phyloP scores from a whole-genome alignment of 2,797 vertebrate species.

The Chaetophractus vellerosus region DNA sequence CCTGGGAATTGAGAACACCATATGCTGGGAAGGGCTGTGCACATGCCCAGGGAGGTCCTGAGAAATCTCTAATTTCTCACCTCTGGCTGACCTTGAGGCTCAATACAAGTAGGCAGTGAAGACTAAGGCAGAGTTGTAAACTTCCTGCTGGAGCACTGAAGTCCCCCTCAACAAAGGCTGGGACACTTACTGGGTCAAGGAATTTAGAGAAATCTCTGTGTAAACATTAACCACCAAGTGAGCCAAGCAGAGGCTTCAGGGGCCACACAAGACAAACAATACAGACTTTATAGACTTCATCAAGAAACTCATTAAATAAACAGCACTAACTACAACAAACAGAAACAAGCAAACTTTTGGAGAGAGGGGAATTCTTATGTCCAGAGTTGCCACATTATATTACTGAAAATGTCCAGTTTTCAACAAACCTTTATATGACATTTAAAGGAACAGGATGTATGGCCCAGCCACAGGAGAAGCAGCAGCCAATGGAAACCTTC shows the following conservation, averaged over 20 bases:
- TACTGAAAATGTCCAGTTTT: conserved; percentile 4
- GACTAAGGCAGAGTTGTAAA: not conserved
- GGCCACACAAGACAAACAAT: not conserved
- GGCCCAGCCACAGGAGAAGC: not conserved
- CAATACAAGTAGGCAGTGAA: no score
- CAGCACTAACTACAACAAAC: not conserved
- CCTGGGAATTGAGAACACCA: not conserved
- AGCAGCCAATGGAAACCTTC: not conserved
- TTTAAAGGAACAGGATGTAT: not conserved
- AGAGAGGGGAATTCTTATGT: not conserved
- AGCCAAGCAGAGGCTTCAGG: not conserved
- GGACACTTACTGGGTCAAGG: no score
- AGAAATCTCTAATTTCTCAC: not conserved
- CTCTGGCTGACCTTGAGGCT: not conserved
- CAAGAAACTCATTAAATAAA: not conserved
- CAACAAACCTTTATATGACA: not conserved
- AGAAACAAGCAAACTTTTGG: no score
- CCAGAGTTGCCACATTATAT: not conserved
- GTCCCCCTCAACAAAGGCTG: not conserved
- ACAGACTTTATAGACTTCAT: not conserved
- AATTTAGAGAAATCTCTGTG: not conserved
- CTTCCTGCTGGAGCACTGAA: not conserved
- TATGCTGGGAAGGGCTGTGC: accelerated
- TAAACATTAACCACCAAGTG: not conserved
- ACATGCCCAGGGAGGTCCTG: not conserved